Evolutionary conservation across 1,140 invertebrate genomes (phyloP).

Genomic region (Euura lappo): DNA sequence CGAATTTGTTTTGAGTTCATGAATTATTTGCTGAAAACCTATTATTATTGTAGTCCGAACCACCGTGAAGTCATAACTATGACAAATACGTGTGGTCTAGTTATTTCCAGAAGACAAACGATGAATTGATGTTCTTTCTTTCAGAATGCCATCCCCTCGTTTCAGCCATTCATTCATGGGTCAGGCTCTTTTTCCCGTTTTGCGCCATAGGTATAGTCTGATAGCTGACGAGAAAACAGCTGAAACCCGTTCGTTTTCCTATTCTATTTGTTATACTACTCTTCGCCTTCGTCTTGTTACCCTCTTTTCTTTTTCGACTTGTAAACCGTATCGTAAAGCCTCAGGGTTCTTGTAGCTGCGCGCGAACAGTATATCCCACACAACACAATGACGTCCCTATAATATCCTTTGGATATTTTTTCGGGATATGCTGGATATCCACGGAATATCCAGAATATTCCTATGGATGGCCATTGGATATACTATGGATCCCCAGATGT

Average conservation of each 20-base stretch:
- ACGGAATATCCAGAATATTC: too few relatives aligned
- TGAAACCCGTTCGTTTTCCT: background rate
- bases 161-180: conserved; percentile 62
- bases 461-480: too few relatives aligned
- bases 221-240: conserved; percentile 23
- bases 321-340: background rate
- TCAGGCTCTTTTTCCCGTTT: conserved; percentile 63
- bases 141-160: conserved; percentile 61
- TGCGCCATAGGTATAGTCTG: conserved; percentile 59
- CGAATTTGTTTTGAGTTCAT: background rate
- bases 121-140: conserved; percentile 61
- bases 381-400: too few relatives aligned
- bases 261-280: background rate
- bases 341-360: conserved; percentile 40
- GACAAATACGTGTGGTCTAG: background rate
- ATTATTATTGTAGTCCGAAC: too few relatives aligned
- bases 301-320: background rate
- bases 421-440: too few relatives aligned
- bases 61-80: background rate
- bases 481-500: too few relatives aligned
- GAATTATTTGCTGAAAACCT: too few relatives aligned
- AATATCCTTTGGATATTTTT: too few relatives aligned
- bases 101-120: conserved; percentile 18
- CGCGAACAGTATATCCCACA: conserved; percentile 41
- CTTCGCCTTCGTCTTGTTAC: background rate